phyloP scores from a whole-genome alignment of 2,113 vertebrate species.

The Apus apus region DNA sequence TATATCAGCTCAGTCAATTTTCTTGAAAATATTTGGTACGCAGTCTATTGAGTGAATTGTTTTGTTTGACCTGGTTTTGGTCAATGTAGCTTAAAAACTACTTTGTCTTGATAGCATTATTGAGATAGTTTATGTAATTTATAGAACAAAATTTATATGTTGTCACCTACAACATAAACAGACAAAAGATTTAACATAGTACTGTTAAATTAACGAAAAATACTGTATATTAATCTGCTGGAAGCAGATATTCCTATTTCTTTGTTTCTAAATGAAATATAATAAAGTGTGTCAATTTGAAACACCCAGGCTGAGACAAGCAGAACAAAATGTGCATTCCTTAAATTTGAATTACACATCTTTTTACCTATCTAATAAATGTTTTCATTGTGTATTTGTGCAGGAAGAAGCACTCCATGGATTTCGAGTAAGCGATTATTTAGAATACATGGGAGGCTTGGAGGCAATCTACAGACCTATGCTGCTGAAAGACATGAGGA shows the following conservation, averaged over 20 bases:
- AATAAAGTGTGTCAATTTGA: neutral
- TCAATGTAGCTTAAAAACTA: neutral
- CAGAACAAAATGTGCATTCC: neutral
- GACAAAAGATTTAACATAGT: neutral
- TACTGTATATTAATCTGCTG: neutral
- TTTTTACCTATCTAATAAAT: neutral
- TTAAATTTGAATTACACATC: neutral
- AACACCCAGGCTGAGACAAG: neutral
- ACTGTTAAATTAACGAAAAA: neutral
- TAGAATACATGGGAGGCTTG: slow-evolving; percentile 89
- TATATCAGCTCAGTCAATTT: neutral
- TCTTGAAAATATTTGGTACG: neutral
- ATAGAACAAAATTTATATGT: neutral
- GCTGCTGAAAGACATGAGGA: slow-evolving; percentile 87
- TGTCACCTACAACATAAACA: neutral
- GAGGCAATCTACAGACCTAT: slow-evolving; percentile 83
- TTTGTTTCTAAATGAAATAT: neutral
- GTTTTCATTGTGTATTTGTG: slow-evolving; percentile 12
- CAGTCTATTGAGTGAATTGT: neutral
- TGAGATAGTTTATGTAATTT: neutral
- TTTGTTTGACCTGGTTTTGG: neutral
- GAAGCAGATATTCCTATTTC: neutral
- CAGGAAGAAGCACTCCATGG: slow-evolving; percentile 92
- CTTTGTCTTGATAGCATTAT: neutral
- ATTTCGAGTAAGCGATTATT: slow-evolving; percentile 86